Base-by-base conservation (phyloP, 1,140 invertebrate genomes). In the Hirudo medicinalis region DNA sequence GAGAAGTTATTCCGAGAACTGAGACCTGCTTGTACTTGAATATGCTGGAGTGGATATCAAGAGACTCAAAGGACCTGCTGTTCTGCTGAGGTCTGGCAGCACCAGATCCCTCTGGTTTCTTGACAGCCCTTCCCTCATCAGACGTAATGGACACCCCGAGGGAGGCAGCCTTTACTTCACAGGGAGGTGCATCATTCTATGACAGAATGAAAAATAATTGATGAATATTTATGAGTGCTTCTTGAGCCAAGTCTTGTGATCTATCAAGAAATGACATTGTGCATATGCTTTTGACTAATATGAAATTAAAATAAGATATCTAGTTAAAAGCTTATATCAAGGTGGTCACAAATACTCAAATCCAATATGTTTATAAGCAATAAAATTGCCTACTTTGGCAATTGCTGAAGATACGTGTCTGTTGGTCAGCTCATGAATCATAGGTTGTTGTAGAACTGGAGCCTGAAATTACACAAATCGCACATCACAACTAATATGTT, bases 51-150 rank as follows among this genome's bases (percentile, higher is more conserved):
- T 36, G 69, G 6, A 70, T 43, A 13, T 70, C 69, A 22, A 70
- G 40, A 53, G 69, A 27, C 15, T 70, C 69, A 70, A 54, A 70
- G n/a, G 6, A 20, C 19, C 69, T 49, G 36, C 9, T 70, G 25
- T 25, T n/a, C n/a, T 40, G 43, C 29, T 49, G 57, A 13, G 22
- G 13, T 22, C 57, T 22, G 4, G 22, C 15, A 32, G 22, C 22
- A 22, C 22, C 22, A 25, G 57, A 36, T 15, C 29, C 53, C 27
- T 80, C 79, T 17, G 78, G 78, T 74, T 80, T 80, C 72, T 80
- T 78, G 15, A 78, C 72, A 19, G 74, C 74, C 70, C 78, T 79
- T 4, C 49, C 71, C 73, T 75, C 67, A 57, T 67, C 55, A 54
- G 75, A n/a, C 70, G 73, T 73, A n/a, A 72, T 53, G 5, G 54